Percentiles rank a stretch among this genome's conserved stretches.
These are phyloP conservation scores for Antechinus stuartii DNA, from an alignment of 2,113 vertebrate genomes.

Conservation along the genomic window DNA sequence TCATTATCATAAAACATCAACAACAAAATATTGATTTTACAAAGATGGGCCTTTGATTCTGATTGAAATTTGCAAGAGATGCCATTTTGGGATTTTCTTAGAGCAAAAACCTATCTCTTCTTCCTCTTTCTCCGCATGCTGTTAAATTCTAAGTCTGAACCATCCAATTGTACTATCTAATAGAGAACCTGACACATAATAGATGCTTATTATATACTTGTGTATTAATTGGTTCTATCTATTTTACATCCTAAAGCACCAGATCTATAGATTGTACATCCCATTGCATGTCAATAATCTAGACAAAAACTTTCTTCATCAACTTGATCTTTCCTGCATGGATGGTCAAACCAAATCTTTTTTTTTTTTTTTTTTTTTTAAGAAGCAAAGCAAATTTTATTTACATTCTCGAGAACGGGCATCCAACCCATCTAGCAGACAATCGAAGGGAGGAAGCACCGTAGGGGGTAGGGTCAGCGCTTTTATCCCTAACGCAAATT, in stretches of 20 bases:
- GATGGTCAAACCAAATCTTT: neutral
- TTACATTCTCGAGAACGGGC: too few relatives aligned
- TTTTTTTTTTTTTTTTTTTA: slow-evolving; percentile 1
- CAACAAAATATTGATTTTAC: too few relatives aligned
- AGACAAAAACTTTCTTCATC: neutral
- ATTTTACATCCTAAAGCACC: neutral
- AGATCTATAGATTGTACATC: neutral
- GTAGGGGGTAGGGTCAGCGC: too few relatives aligned
- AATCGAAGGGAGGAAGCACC: too few relatives aligned
- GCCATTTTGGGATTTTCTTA: too few relatives aligned
- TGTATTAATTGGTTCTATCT: neutral
- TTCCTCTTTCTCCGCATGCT: neutral
- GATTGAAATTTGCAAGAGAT: too few relatives aligned
- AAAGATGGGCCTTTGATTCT: too few relatives aligned
- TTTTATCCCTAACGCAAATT: too few relatives aligned
- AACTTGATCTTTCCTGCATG: neutral
- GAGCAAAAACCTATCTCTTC: neutral
- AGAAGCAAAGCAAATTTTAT: too few relatives aligned
- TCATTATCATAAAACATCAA: too few relatives aligned
- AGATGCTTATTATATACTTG: neutral
- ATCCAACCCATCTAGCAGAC: too few relatives aligned
- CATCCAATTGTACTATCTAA: neutral
- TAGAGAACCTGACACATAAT: neutral
- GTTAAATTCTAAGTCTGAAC: neutral
- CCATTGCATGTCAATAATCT: neutral